Conservation (phyloP, 2,113 vertebrate species). For the Benitochromis conjunctus region DNA sequence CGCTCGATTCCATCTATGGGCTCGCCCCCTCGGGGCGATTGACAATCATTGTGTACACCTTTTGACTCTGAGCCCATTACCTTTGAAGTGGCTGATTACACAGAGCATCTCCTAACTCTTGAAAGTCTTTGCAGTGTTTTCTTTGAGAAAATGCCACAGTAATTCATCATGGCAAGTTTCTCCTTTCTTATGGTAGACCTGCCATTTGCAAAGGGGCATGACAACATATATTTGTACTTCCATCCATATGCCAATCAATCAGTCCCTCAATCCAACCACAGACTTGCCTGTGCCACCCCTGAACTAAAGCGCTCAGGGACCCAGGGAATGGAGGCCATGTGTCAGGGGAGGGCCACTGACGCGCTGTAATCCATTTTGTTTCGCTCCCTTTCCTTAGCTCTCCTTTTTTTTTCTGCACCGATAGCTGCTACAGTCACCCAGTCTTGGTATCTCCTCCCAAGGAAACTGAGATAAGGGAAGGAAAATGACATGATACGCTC, state of each 20-base stretch:
- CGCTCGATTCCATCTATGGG: neutral
- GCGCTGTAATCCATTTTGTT: slow-evolving; percentile 71
- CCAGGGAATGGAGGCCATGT: slow-evolving; percentile 46
- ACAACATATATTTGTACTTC: neutral
- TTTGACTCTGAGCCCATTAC: slow-evolving; percentile 24
- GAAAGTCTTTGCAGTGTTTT: neutral
- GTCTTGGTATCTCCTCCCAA: slow-evolving; percentile 9
- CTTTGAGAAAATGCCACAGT: slow-evolving; percentile 28
- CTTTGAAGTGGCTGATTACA: slow-evolving; percentile 19
- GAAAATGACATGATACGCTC: neutral
- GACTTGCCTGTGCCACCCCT: neutral
- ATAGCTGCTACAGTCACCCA: slow-evolving; percentile 38
- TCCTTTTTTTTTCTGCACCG: slow-evolving; percentile 40
- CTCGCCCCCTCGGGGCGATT: slow-evolving; percentile 11
- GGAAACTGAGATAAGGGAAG: slow-evolving; percentile 7
- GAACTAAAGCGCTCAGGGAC: slow-evolving; percentile 20
- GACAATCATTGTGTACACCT: slow-evolving; percentile 42
- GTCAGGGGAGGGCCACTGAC: slow-evolving; percentile 60
- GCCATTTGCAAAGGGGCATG: slow-evolving; percentile 3
- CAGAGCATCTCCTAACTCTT: neutral
- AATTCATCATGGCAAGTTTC: slow-evolving; percentile 46
- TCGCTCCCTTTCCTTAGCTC: slow-evolving; percentile 61
- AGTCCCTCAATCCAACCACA: neutral
- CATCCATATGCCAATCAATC: neutral
- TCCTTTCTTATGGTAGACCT: slow-evolving; percentile 27